These are phyloP conservation scores for Leptosomus discolor DNA, from an alignment of 2,113 vertebrate species.

Conservation along the genomic window DNA sequence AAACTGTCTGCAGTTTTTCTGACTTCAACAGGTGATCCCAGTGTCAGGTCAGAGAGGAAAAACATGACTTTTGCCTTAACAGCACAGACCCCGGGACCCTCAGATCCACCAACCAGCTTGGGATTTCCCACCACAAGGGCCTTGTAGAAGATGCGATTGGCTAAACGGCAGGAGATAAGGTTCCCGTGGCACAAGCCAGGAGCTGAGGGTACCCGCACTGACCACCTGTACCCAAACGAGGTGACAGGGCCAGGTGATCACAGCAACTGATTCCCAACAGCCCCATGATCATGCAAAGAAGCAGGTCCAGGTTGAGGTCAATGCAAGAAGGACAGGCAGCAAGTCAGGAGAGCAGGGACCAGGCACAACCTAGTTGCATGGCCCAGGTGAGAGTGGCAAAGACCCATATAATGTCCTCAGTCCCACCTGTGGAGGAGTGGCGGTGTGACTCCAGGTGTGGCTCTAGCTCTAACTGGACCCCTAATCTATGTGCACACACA, in stretches of 20 bases:
- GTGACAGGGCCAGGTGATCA: not conserved
- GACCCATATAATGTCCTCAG: not conserved
- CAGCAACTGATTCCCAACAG: not conserved
- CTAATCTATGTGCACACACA: accelerated
- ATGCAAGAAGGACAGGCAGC: not conserved
- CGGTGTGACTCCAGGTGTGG: not conserved
- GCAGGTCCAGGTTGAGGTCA: not conserved
- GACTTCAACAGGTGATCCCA: not conserved
- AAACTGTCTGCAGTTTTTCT: not conserved
- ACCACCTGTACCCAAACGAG: not conserved
- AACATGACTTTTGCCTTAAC: not conserved
- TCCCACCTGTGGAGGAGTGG: not conserved
- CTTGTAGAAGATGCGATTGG: accelerated
- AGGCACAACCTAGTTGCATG: not conserved
- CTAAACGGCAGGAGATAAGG: not conserved
- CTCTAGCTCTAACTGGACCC: not conserved
- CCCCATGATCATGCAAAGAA: not conserved
- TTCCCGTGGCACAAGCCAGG: not conserved
- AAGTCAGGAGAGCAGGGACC: not conserved
- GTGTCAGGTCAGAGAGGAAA: not conserved
- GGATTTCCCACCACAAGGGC: not conserved
- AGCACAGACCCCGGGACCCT: not conserved
- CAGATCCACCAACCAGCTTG: not conserved
- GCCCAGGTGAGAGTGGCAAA: not conserved
- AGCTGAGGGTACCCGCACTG: not conserved